These are phyloP conservation scores for Ochropacha duplaris DNA, from an alignment of 2,888 invertebrate species.

Conservation along the genomic window DNA sequence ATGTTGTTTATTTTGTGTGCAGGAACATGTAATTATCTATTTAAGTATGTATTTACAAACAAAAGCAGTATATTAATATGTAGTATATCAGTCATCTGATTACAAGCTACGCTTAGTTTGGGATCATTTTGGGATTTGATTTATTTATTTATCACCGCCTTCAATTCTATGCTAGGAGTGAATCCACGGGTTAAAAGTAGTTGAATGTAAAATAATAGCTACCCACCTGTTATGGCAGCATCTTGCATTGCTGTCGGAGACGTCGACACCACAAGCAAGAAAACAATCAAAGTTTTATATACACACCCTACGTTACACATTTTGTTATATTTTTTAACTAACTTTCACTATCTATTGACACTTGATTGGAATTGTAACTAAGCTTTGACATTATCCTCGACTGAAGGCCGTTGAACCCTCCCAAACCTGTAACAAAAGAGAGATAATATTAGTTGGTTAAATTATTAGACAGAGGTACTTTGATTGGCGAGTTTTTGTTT, in stretches of 20 bases:
- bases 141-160: too few species aligned
- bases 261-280: conserved; percentile 58
- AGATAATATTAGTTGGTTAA: not conserved
- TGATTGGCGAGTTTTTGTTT: not conserved
- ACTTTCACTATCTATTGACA: conserved; percentile 36
- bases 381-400: conserved; percentile 31
- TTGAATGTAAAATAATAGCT: conserved; percentile 19
- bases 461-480: not conserved
- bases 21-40: too few species aligned
- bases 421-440: conserved; percentile 66
- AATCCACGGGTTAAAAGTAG: too few species aligned
- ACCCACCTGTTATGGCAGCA: conserved; percentile 57
- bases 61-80: too few species aligned
- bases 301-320: conserved; percentile 63
- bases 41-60: too few species aligned
- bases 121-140: too few species aligned
- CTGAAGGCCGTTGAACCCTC: conserved; percentile 32
- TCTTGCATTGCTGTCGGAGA: conserved; percentile 69
- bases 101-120: too few species aligned
- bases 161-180: too few species aligned
- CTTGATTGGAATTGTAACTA: conserved; percentile 13
- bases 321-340: conserved; percentile 61
- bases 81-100: too few species aligned
- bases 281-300: conserved; percentile 57
- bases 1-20: too few species aligned